A percentile compares a stretch with the other conserved stretches of the same genome.
phyloP scores from a whole-genome alignment of 2,888 invertebrate genomes.

The Keiferia lycopersicella region DNA sequence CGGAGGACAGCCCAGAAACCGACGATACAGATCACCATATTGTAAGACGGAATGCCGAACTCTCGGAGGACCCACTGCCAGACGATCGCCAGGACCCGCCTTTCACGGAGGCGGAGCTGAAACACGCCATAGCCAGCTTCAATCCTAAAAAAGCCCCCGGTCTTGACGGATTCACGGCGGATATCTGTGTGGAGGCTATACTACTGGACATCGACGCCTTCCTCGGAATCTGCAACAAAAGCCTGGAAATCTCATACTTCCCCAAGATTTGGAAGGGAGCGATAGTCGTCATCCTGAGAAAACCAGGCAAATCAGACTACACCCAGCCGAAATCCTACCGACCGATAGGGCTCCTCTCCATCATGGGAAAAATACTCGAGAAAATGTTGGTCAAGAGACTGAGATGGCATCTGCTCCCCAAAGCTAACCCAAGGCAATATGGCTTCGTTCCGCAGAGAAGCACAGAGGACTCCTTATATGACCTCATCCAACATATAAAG shows the following conservation, averaged over 20 bases:
- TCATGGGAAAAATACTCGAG: not conserved
- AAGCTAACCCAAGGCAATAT: too few species aligned
- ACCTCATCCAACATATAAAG: not conserved
- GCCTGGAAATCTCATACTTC: constrained; percentile 26
- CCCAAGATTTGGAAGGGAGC: constrained; percentile 33
- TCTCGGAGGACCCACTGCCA: not conserved
- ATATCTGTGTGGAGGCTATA: constrained; percentile 23
- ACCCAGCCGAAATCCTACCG: constrained; percentile 27
- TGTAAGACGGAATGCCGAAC: not conserved
- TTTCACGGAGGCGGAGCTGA: not conserved
- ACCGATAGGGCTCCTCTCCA: constrained; percentile 15
- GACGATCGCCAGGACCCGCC: not conserved
- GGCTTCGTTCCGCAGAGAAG: too few species aligned
- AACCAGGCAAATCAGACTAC: constrained; percentile 29
- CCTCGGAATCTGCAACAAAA: constrained; percentile 21
- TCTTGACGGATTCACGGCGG: constrained; percentile 23
- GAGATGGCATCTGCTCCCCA: too few species aligned
- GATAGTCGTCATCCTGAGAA: constrained; percentile 28
- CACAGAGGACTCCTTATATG: not conserved
- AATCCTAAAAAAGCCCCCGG: constrained; percentile 26
- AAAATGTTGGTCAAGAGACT: not conserved
- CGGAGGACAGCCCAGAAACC: not conserved
- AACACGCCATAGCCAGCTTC: not conserved
- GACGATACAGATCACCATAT: not conserved
- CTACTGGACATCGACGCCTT: not conserved